These are phyloP conservation scores for Romanogobio albipinnatus DNA, from an alignment of 2,113 vertebrate species.

Conservation along the genomic window DNA sequence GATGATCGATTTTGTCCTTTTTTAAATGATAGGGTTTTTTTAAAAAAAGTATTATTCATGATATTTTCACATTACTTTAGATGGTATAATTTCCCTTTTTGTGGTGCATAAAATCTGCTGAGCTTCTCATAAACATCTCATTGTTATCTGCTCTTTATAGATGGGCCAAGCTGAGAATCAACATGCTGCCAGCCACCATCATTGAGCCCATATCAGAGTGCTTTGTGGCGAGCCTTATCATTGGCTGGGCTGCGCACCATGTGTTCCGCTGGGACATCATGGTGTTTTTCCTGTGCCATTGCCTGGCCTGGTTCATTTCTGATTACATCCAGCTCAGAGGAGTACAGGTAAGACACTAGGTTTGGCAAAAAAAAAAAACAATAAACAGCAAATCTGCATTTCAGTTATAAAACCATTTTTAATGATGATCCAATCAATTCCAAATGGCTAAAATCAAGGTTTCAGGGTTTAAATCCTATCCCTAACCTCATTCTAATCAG, in stretches of 20 bases:
- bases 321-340: conserved; percentile 97
- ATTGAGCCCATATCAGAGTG: conserved; percentile 97
- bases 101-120: neutral
- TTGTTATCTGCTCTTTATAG: conserved; percentile 67
- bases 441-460: neutral
- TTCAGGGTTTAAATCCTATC: neutral
- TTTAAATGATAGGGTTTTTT: too few species aligned
- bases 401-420: neutral
- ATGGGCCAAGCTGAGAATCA: conserved; percentile 95
- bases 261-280: conserved; percentile 97
- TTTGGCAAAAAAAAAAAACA: neutral
- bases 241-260: conserved; percentile 95
- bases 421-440: neutral
- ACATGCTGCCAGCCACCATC: conserved; percentile 96
- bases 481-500: neutral
- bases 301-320: conserved; percentile 95
- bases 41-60: too few species aligned
- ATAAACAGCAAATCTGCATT: neutral
- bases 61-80: neutral
- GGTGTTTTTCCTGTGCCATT: conserved; percentile 99
- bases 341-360: conserved; percentile 83
- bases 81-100: neutral
- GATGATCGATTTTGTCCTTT: too few species aligned
- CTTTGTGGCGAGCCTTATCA: conserved; percentile 96
- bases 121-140: neutral